These are phyloP conservation scores for Eulimnadia texana DNA, from an alignment of 1,140 invertebrate species.

Conservation along the genomic window DNA sequence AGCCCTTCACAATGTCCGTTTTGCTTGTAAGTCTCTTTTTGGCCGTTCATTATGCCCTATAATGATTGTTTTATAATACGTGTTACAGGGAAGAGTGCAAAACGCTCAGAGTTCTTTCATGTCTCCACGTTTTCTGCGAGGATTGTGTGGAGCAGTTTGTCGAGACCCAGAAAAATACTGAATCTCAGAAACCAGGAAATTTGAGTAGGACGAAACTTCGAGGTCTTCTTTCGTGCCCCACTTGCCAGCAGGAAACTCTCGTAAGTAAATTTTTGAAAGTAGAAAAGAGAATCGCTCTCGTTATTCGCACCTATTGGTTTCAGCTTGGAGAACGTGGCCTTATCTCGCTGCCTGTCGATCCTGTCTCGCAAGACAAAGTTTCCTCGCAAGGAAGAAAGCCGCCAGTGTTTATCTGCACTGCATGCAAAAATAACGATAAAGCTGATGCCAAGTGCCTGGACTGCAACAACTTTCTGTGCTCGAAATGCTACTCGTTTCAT, in stretches of 20 bases:
- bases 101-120: constrained; percentile 54
- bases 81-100: neutral
- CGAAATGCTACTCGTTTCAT: constrained; percentile 84
- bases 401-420: constrained; percentile 43
- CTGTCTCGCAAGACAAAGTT: constrained; percentile 1
- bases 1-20: too few relatives aligned
- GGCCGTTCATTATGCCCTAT: neutral
- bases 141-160: constrained; percentile 56
- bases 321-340: constrained; percentile 1
- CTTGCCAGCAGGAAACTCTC: constrained; percentile 68
- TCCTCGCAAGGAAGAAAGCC: neutral
- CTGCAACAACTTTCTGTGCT: constrained; percentile 83
- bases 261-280: constrained; percentile 28
- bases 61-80: neutral
- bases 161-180: constrained; percentile 48
- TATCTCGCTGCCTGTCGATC: neutral
- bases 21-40: neutral
- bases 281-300: neutral
- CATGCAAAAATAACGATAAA: constrained; percentile 73
- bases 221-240: constrained; percentile 42
- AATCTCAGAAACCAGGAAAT: constrained; percentile 39
- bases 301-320: neutral
- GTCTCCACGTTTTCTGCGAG: constrained; percentile 86
- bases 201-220: neutral
- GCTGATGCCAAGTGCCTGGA: constrained; percentile 82